Conservation (phyloP, 2,888 invertebrate species). For the Hoplodrina ambigua region DNA sequence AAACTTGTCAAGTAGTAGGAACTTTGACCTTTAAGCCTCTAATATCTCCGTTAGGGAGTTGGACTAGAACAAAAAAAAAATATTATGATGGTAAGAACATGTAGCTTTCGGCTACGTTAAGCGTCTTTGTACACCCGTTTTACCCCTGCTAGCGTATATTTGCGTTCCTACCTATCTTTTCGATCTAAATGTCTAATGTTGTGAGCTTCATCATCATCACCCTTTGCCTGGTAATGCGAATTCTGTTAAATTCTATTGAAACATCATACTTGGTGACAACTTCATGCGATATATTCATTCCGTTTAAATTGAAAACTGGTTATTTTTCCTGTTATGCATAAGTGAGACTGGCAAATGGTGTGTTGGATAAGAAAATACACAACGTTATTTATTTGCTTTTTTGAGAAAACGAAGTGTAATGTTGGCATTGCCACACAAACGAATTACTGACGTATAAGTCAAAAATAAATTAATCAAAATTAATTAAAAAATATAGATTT, state of each 20-base stretch:
- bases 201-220: not conserved
- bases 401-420: constrained; percentile 10
- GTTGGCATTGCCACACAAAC: constrained; percentile 9
- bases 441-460: not conserved
- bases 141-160: not conserved
- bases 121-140: too few species aligned
- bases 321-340: constrained; percentile 46
- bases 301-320: constrained; percentile 17
- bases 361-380: constrained; percentile 34
- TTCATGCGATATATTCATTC: not conserved
- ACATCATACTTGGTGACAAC: not conserved
- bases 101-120: too few species aligned
- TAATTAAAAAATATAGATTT: not conserved
- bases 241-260: not conserved
- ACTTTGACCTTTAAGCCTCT: too few species aligned
- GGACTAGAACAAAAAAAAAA: too few species aligned
- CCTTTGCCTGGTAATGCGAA: not conserved
- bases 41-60: too few species aligned
- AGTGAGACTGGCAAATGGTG: constrained; percentile 23
- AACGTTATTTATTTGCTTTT: constrained; percentile 2
- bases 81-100: too few species aligned
- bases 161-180: not conserved
- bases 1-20: too few species aligned
- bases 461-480: not conserved
- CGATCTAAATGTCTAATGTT: not conserved